Evolutionary conservation across 2,113 vertebrate species (phyloP), one percentile per base, ranked within the genome.

Genomic region (Triplophysa tibetana): DNA sequence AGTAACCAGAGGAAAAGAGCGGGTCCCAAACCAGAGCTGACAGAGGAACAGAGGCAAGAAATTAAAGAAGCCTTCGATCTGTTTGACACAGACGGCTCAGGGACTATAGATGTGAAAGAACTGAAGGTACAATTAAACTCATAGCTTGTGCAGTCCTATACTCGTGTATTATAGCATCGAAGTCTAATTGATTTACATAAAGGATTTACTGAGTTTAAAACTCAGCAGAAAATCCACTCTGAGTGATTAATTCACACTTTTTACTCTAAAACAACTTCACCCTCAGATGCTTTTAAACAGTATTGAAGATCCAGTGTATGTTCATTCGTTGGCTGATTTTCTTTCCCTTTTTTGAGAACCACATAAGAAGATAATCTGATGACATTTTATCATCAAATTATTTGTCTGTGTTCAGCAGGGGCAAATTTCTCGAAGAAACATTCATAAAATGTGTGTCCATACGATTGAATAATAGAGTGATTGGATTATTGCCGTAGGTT

Each of bases 21-120:
- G 2, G 85, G 82, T 69, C 73, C 89, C 4, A 96, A 96, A 89
- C 81, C 89, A 7, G 96, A 98, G 24, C 83, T 97, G 77, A 95
- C 93, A 1, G 97, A 97, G 86, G 94, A 95, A 54, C 95, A 96
- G 82, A 96, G 93, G 83, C 95, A 96, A 84, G 96, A 98, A 87
- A 95, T 98, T 75, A 94, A 95, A 87, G 96, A 98, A 84, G 96
- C 96, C 6, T 98, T 99, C 80, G 96, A 97, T 81, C 90, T 98
- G 68, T 98, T 98, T 58, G 95, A 98, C 83, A 91, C 95, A 0
- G 95, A 98, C 80, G 95, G 96, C 10, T 93, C 94, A 75, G 97
- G 96, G 38, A 93, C 88, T 62, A 97, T 98, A 17, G 95, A 97
- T 80, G 90, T 97, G 58, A 98, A 96, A 88, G 97, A 98, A 88